A percentile compares a stretch with the other conserved stretches of the same genome.
These are phyloP conservation scores for Aeoliscus strigatus DNA, from an alignment of 2,797 vertebrate species.

Conservation along the genomic window DNA sequence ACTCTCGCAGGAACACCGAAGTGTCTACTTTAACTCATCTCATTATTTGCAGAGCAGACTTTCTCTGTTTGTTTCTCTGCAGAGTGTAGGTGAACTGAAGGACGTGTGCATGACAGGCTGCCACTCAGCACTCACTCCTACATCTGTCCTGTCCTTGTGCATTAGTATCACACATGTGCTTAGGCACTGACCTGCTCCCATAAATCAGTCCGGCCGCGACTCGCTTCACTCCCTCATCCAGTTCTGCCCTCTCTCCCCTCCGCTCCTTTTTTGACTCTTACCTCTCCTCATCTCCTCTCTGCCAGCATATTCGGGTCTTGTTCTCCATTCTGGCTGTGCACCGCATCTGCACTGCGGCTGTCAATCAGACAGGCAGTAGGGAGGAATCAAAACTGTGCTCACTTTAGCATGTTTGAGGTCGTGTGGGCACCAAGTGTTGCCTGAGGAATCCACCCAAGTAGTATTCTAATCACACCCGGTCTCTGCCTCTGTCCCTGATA, in stretches of 20 bases:
- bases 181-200: constrained; percentile 57
- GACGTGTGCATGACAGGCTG: constrained; percentile 56
- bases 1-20: neutral
- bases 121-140: constrained; percentile 51
- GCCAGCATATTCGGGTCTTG: constrained; percentile 22
- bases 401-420: constrained; percentile 57
- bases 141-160: constrained; percentile 68
- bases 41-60: constrained; percentile 25
- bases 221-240: too few species aligned
- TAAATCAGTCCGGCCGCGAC: constrained; percentile 54
- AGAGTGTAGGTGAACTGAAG: constrained; percentile 42
- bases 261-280: constrained; percentile 18
- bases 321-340: constrained; percentile 56
- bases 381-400: constrained; percentile 29
- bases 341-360: constrained; percentile 63
- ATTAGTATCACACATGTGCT: constrained; percentile 63
- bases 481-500: constrained; percentile 48
- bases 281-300: constrained; percentile 23
- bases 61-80: neutral
- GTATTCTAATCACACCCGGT: constrained; percentile 40
- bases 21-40: constrained; percentile 14
- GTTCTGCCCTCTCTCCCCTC: constrained; percentile 16
- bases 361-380: constrained; percentile 58
- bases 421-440: constrained; percentile 44
- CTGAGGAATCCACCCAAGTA: constrained; percentile 46